Evolutionary conservation across 2,797 vertebrate species (phyloP).

Genomic region (Chelonia mydas): DNA sequence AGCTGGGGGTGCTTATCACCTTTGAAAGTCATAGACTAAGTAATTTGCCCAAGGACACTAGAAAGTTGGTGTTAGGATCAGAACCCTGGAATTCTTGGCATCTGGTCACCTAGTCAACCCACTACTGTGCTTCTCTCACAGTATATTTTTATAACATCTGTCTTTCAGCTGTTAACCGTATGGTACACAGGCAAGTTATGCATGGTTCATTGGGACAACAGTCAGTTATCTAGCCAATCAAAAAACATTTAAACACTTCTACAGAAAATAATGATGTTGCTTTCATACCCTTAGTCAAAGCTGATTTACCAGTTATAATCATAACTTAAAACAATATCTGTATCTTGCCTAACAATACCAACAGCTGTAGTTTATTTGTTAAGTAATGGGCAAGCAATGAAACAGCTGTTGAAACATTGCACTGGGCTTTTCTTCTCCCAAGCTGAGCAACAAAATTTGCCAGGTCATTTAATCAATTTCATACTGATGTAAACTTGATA

Average conservation of each 20-base stretch:
- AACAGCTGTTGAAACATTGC: constrained; percentile 57
- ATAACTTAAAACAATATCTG: constrained; percentile 52
- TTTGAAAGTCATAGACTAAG: background rate
- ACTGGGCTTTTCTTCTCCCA: background rate
- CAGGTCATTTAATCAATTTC: constrained; percentile 67
- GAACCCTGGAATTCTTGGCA: constrained; percentile 8
- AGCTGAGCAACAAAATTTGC: constrained; percentile 34
- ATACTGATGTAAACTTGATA: constrained; percentile 63
- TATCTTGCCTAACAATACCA: constrained; percentile 6
- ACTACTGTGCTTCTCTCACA: background rate
- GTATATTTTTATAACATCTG: constrained; percentile 29
- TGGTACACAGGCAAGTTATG: constrained; percentile 52
- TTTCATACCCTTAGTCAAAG: constrained; percentile 18
- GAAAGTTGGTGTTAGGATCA: background rate
- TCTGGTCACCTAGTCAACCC: background rate
- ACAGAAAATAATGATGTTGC: background rate
- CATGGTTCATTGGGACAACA: background rate
- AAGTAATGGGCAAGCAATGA: constrained; percentile 53
- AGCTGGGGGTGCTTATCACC: background rate
- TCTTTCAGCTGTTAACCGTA: constrained; percentile 30
- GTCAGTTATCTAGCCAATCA: constrained; percentile 52
- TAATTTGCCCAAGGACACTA: background rate
- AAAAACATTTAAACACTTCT: background rate
- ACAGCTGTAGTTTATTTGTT: constrained; percentile 46
- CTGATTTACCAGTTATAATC: constrained; percentile 52